Evolutionary conservation across 2,797 vertebrate genomes (phyloP).

Genomic region (Balearica regulorum): DNA sequence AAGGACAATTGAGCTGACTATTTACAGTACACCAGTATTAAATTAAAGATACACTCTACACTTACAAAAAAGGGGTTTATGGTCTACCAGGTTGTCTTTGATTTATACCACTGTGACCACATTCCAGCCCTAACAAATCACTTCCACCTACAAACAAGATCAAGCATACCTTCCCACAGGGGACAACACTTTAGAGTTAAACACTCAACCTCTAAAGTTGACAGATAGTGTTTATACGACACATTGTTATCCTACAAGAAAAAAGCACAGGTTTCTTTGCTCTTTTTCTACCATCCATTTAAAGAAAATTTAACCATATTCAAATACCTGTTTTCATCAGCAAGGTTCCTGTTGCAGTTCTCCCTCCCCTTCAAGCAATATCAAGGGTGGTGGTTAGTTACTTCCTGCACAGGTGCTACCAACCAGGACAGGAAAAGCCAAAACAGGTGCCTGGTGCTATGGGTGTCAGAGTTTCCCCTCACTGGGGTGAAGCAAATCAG

Average conservation of each 20-base stretch:
- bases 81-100: neutral
- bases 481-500: neutral
- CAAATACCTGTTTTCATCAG: neutral
- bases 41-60: neutral
- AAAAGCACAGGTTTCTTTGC: neutral
- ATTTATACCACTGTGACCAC: neutral
- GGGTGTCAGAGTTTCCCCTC: neutral
- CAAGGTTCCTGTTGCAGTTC: neutral
- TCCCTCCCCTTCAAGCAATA: neutral
- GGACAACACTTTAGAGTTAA: neutral
- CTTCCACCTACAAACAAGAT: conserved; percentile 3
- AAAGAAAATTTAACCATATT: neutral
- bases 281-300: neutral
- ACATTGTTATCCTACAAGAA: neutral
- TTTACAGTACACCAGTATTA: neutral
- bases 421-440: neutral
- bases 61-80: neutral
- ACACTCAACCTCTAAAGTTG: neutral
- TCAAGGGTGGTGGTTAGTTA: neutral
- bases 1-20: neutral
- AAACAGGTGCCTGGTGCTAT: too few species aligned
- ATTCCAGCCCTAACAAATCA: neutral
- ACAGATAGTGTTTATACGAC: neutral
- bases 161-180: neutral
- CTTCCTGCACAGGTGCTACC: neutral